These are phyloP conservation scores for Araneus ventricosus DNA, from an alignment of 1,140 invertebrate species.

Conservation along the genomic window DNA sequence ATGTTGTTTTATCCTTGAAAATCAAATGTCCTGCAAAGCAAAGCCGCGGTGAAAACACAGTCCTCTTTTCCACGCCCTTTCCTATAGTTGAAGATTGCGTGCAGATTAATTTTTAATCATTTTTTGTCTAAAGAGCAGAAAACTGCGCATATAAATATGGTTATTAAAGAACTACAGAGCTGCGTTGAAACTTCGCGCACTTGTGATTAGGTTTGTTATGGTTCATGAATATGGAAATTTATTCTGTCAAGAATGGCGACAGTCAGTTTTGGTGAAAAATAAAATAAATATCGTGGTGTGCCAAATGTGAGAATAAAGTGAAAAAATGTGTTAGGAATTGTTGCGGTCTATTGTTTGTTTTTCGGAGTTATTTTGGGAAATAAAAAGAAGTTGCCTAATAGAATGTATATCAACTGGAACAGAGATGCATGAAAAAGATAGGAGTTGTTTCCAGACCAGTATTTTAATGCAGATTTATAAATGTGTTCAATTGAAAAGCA, in stretches of 20 bases:
- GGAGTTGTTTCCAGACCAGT: too few species aligned
- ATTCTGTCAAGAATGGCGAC: not conserved
- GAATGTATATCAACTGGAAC: too few species aligned
- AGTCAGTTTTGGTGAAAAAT: not conserved
- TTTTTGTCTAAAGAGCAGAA: not conserved
- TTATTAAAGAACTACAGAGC: not conserved
- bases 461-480: too few species aligned
- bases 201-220: not conserved
- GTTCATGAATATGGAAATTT: slow-evolving; percentile 10
- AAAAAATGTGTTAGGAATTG: too few species aligned
- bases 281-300: not conserved
- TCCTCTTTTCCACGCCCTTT: slow-evolving; percentile 22
- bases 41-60: not conserved
- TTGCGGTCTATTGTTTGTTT: too few species aligned
- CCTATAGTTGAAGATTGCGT: not conserved
- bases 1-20: slow-evolving; percentile 50
- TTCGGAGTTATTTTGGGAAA: too few species aligned
- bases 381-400: too few species aligned
- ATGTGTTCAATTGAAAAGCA: too few species aligned
- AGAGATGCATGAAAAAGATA: too few species aligned
- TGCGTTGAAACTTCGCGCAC: not conserved
- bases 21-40: not conserved
- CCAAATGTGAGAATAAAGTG: too few species aligned
- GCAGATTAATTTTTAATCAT: slow-evolving; percentile 17
- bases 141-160: not conserved